Evolutionary conservation across 2,888 invertebrate genomes (phyloP).

Genomic region (Drosophila acutilabella): DNA sequence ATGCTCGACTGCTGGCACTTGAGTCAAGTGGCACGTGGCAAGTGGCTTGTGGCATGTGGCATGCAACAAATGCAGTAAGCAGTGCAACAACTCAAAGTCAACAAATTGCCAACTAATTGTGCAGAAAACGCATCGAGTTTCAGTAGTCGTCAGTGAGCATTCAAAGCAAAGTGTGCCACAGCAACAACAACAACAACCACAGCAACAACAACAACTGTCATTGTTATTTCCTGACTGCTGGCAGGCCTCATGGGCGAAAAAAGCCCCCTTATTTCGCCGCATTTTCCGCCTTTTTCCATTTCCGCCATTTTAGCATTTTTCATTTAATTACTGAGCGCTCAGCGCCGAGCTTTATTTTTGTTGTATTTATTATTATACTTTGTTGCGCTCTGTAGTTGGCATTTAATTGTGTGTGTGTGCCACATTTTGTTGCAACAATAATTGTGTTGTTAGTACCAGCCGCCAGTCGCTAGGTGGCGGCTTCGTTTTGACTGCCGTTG

Average conservation of each 20-base stretch:
- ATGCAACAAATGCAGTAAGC: slow-evolving; percentile 32
- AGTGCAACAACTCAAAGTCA: slow-evolving; percentile 5
- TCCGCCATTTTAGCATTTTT: slow-evolving; percentile 40
- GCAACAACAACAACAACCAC: neutral
- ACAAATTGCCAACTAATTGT: slow-evolving; percentile 64
- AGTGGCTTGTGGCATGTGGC: slow-evolving; percentile 11
- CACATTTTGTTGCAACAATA: slow-evolving; percentile 72
- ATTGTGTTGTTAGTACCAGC: slow-evolving; percentile 48
- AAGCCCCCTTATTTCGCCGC: neutral
- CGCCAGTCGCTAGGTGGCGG: slow-evolving; percentile 22
- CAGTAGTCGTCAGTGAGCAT: neutral
- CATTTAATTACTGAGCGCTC: slow-evolving; percentile 64
- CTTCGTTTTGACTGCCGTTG: slow-evolving; percentile 42
- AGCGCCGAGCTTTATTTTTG: too few species aligned
- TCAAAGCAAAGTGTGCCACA: slow-evolving; percentile 22
- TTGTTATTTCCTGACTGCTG: slow-evolving; percentile 45
- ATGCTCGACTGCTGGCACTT: slow-evolving; percentile 22
- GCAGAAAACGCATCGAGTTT: slow-evolving; percentile 64
- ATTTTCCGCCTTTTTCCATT: slow-evolving; percentile 24
- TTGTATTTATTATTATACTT: too few species aligned
- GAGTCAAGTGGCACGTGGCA: slow-evolving; percentile 29
- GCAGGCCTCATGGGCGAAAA: too few species aligned
- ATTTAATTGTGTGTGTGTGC: slow-evolving; percentile 73
- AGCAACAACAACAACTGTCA: slow-evolving; percentile 15
- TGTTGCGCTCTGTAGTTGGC: slow-evolving; percentile 53